Conservation (phyloP, 2,797 vertebrate species). For the Lithobates pipiens region DNA sequence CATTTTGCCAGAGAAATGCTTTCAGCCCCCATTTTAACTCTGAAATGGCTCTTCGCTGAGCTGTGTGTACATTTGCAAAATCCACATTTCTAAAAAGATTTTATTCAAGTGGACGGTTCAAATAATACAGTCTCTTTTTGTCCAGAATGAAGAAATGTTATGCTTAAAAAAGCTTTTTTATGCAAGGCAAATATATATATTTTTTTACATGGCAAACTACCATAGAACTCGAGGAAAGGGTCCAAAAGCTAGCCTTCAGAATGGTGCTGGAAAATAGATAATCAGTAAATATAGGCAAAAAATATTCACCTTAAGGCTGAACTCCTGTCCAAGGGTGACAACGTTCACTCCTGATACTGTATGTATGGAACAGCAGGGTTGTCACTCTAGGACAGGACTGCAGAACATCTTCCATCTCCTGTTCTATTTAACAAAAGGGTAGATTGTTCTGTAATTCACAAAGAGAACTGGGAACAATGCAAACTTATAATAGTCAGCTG, state of each 20-base stretch:
- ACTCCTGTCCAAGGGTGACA: too few relatives aligned
- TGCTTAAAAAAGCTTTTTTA: constrained; percentile 43
- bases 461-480: too few relatives aligned
- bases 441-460: too few relatives aligned
- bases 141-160: constrained; percentile 54
- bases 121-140: constrained; percentile 43
- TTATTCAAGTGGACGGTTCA: constrained; percentile 63
- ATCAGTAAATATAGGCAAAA: background rate
- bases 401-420: too few relatives aligned
- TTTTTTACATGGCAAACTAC: constrained; percentile 44
- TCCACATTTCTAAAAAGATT: constrained; percentile 59
- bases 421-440: too few relatives aligned
- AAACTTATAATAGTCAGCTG: too few relatives aligned
- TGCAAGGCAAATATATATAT: constrained; percentile 58
- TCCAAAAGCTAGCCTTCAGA: constrained; percentile 8
- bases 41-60: constrained; percentile 61
- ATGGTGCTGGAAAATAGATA: background rate
- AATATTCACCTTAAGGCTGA: background rate
- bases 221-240: constrained; percentile 66
- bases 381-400: too few relatives aligned
- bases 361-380: too few relatives aligned
- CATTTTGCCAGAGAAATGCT: constrained; percentile 68
- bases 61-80: constrained; percentile 56
- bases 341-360: too few relatives aligned
- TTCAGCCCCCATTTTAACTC: constrained; percentile 57